A percentile compares a stretch with the other conserved stretches of the same genome.
Evolutionary conservation across 1,140 invertebrate species (phyloP).

Genomic region (Acromyrmex heyeri): DNA sequence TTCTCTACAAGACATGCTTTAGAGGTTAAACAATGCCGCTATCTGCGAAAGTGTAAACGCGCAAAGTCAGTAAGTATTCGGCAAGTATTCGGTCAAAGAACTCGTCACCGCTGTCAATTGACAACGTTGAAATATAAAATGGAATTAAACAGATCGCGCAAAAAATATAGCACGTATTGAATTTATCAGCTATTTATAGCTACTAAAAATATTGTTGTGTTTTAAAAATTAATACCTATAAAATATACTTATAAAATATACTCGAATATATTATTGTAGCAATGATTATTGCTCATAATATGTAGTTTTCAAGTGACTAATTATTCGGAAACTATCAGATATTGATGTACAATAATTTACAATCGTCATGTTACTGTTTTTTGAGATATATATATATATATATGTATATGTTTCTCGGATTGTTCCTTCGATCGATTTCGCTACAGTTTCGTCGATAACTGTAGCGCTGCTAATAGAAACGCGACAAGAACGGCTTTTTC

Average conservation of each 20-base stretch:
- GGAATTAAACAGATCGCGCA: not conserved
- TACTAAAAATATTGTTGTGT: not conserved
- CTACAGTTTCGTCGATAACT: not conserved
- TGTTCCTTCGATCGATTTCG: constrained; percentile 17
- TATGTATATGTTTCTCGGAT: not conserved
- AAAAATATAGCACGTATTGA: not conserved
- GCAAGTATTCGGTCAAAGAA: not conserved
- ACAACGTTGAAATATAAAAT: not conserved
- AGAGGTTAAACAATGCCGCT: constrained; percentile 9
- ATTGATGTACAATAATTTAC: not conserved
- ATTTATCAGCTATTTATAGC: not conserved
- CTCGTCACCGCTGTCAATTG: not conserved
- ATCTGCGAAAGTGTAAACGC: not conserved
- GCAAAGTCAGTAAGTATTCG: not conserved
- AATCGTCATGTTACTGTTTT: not conserved
- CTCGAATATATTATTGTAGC: not conserved
- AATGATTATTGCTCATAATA: not conserved
- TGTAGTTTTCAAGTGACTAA: not conserved
- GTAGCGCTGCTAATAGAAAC: constrained; percentile 37
- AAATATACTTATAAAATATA: no score
- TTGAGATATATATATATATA: not conserved
- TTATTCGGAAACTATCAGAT: not conserved
- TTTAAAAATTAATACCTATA: not conserved
- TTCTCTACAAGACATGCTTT: constrained; percentile 12
- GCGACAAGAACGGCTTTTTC: constrained; percentile 43